A percentile compares a stretch with the other conserved stretches of the same genome.
Conservation (phyloP, 2,797 vertebrate species). For the Gymnocypris eckloni region DNA sequence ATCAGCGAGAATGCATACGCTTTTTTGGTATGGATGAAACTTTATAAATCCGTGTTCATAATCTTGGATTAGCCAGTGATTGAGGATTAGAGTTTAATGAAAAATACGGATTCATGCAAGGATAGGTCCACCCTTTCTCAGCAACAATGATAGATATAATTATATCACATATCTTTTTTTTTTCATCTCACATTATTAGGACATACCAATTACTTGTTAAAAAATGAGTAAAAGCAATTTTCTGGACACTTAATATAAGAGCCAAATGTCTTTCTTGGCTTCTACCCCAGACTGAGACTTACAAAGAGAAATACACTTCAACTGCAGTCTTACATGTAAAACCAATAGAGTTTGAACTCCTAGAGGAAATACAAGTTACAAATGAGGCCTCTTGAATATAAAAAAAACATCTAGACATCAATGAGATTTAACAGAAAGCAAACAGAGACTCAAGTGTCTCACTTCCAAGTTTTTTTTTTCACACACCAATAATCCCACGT, state of each 20-base stretch:
- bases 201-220: conserved; percentile 48
- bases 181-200: conserved; percentile 13
- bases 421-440: neutral
- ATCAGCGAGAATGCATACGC: neutral
- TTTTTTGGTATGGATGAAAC: neutral
- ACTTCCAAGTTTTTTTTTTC: neutral
- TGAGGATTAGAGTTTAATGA: conserved; percentile 15
- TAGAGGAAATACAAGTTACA: conserved; percentile 7
- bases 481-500: neutral
- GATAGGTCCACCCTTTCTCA: neutral
- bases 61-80: conserved; percentile 1
- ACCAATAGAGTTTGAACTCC: conserved; percentile 12
- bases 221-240: conserved; percentile 47
- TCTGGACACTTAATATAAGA: conserved; percentile 29
- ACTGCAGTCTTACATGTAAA: conserved; percentile 35
- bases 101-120: conserved; percentile 7
- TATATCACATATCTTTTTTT: neutral
- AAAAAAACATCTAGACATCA: neutral
- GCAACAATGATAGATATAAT: neutral
- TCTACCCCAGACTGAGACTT: conserved; percentile 39
- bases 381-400: neutral
- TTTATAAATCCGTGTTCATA: neutral
- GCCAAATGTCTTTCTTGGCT: conserved; percentile 48
- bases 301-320: conserved; percentile 6
- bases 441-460: conserved; percentile 27